Conservation (phyloP, 2,797 vertebrate species). For the Coregonus suidteri region DNA sequence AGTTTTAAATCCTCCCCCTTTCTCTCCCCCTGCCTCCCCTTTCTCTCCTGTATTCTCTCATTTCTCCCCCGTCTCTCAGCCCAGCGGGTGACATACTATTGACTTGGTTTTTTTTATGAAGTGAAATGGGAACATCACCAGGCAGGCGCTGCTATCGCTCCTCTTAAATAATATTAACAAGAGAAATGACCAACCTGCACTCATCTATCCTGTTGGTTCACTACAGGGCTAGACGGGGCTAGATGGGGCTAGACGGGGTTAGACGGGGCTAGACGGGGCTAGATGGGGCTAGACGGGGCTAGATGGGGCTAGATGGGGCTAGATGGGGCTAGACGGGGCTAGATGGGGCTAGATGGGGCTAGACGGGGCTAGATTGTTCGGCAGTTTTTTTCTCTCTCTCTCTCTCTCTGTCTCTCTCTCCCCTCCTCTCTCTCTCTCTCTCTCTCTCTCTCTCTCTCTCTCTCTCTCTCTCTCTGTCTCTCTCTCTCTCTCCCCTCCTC, state of each 20-base stretch:
- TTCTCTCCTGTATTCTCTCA: too few species aligned
- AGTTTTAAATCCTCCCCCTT: slow-evolving; percentile 86
- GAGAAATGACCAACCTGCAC: slow-evolving; percentile 67
- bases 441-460: slow-evolving; percentile 33
- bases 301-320: too few species aligned
- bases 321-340: too few species aligned
- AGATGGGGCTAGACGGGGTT: slow-evolving; percentile 71
- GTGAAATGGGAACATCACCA: slow-evolving; percentile 81
- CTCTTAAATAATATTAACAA: slow-evolving; percentile 79
- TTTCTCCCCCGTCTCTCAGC: slow-evolving; percentile 40
- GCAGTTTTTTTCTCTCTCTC: too few species aligned
- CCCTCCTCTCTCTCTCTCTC: too few species aligned
- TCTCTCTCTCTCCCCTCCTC: too few species aligned
- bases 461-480: slow-evolving; percentile 43
- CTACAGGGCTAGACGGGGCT: slow-evolving; percentile 69
- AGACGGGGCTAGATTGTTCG: too few species aligned
- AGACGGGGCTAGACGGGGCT: too few species aligned
- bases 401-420: too few species aligned
- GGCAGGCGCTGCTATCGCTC: slow-evolving; percentile 82
- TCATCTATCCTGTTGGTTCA: slow-evolving; percentile 91
- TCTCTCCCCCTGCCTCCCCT: slow-evolving; percentile 58
- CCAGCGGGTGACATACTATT: slow-evolving; percentile 90
- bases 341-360: too few species aligned
- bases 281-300: too few species aligned
- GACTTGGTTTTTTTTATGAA: slow-evolving; percentile 90